Conservation (phyloP, 2,888 invertebrate species). For the Deroplatys truncata region DNA sequence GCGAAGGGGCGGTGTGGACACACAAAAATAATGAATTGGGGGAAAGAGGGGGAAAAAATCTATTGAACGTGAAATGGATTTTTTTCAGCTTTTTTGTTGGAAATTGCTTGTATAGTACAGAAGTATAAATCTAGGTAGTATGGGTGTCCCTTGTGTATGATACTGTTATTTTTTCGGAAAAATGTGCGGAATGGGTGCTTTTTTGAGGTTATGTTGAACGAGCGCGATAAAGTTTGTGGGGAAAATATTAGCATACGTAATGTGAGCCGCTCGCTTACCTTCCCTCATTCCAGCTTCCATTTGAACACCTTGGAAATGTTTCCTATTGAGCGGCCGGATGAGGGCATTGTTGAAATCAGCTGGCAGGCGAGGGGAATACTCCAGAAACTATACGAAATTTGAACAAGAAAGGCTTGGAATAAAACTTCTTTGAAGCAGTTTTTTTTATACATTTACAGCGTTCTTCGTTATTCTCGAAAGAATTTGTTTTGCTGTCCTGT, state of each 20-base stretch:
- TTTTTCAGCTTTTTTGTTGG: not conserved
- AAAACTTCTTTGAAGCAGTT: not conserved
- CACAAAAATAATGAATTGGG: slow-evolving; percentile 12
- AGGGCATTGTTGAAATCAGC: not conserved
- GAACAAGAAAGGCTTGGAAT: not conserved
- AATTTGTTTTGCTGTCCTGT: too few relatives aligned
- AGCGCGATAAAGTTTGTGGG: not conserved
- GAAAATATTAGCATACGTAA: not conserved
- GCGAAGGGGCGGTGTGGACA: slow-evolving; percentile 2
- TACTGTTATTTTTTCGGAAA: not conserved
- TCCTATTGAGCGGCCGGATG: not conserved
- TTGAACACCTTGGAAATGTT: not conserved
- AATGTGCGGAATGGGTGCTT: not conserved
- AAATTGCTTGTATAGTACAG: slow-evolving; percentile 6
- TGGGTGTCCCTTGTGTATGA: not conserved
- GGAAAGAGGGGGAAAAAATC: slow-evolving; percentile 1
- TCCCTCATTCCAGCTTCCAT: not conserved
- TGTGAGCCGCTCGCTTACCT: not conserved
- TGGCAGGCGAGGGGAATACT: not conserved
- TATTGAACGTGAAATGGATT: slow-evolving; percentile 12
- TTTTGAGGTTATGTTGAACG: not conserved
- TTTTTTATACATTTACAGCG: too few relatives aligned
- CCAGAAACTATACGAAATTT: not conserved
- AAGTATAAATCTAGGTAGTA: not conserved
- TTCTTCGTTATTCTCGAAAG: too few relatives aligned